phyloP scores from a whole-genome alignment of 2,797 vertebrate species.

The Mallotus villosus region DNA sequence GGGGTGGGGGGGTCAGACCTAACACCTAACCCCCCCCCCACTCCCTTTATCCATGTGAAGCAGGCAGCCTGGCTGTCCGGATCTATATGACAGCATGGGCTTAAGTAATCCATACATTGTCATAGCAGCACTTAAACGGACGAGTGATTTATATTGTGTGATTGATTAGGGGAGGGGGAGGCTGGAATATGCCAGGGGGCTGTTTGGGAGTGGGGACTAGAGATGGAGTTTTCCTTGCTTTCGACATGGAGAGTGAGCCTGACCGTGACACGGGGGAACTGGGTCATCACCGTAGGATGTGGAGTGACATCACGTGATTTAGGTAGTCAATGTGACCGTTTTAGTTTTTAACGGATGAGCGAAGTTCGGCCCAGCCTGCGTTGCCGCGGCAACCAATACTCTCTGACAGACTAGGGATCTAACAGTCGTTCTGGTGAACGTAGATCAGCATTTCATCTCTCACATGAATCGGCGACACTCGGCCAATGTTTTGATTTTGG shows the following conservation, averaged over 20 bases:
- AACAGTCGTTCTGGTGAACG: background rate
- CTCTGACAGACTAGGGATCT: background rate
- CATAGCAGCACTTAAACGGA: conserved; percentile 17
- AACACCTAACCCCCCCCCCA: conserved; percentile 29
- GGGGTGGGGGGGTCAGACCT: background rate
- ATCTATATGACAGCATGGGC: background rate
- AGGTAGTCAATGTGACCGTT: background rate
- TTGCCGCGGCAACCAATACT: background rate
- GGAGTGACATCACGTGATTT: conserved; percentile 37
- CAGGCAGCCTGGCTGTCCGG: too few species aligned
- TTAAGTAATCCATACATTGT: background rate
- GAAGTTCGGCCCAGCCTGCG: background rate
- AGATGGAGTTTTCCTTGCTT: conserved; percentile 24
- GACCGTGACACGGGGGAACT: background rate
- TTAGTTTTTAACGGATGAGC: background rate
- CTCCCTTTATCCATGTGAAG: conserved; percentile 8
- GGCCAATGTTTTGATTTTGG: background rate
- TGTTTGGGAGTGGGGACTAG: background rate
- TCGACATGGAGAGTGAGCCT: conserved; percentile 8
- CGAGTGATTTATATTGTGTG: conserved; percentile 11
- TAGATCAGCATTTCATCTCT: background rate
- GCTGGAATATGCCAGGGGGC: conserved; percentile 2
- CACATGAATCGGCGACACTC: background rate
- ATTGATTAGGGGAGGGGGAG: background rate
- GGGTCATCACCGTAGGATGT: conserved; percentile 1